phyloP scores from a whole-genome alignment of 2,888 invertebrate species.

The Torymus texanus region DNA sequence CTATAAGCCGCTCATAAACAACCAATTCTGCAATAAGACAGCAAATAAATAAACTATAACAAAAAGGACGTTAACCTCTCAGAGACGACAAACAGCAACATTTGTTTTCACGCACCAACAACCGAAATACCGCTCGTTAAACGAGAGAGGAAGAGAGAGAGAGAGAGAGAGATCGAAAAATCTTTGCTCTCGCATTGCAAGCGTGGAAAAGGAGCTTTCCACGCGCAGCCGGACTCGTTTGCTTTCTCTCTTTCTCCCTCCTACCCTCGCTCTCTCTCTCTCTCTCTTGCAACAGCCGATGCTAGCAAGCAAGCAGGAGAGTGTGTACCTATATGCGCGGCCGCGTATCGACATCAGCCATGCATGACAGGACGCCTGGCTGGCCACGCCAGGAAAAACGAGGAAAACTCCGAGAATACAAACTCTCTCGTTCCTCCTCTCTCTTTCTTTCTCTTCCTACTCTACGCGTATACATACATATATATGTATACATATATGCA shows the following conservation, averaged over 20 bases:
- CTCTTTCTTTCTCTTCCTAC: background rate
- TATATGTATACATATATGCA: too few species aligned
- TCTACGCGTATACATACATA: too few species aligned
- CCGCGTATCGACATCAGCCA: constrained; percentile 71
- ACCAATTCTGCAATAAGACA: too few species aligned
- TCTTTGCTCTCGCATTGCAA: background rate
- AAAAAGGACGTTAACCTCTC: too few species aligned
- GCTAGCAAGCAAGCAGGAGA: background rate
- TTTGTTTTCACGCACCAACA: background rate
- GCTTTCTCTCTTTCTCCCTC: background rate
- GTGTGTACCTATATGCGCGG: background rate
- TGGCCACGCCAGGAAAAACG: constrained; percentile 73
- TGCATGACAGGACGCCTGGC: constrained; percentile 73
- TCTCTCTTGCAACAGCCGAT: background rate
- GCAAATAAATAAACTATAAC: too few species aligned
- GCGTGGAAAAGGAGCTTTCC: constrained; percentile 10
- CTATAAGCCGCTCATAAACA: too few species aligned
- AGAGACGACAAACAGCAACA: too few species aligned
- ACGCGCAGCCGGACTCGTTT: constrained; percentile 33
- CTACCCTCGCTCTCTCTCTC: background rate
- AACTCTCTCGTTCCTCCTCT: constrained; percentile 14
- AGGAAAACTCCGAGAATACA: constrained; percentile 62
- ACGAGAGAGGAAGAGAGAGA: too few species aligned
- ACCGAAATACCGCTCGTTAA: background rate
- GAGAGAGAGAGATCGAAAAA: too few species aligned